These are phyloP conservation scores for Yponomeuta cagnagella DNA, from an alignment of 2,888 invertebrate species.

Conservation along the genomic window DNA sequence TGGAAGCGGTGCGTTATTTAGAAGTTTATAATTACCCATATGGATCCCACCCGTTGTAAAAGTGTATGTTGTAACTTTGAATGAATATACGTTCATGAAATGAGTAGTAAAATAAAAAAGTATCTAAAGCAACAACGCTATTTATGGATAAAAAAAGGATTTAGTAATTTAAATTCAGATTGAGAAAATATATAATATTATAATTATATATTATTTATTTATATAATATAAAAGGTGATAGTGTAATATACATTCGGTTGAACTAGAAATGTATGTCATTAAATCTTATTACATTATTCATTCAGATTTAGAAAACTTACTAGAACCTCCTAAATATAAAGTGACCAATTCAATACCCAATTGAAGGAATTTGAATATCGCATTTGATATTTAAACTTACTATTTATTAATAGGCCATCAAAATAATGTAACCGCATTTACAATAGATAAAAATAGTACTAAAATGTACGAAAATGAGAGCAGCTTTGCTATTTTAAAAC, in stretches of 20 bases:
- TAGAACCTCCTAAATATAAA: slow-evolving; percentile 32
- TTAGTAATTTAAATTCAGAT: slow-evolving; percentile 66
- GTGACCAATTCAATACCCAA: slow-evolving; percentile 57
- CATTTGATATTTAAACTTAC: slow-evolving; percentile 38
- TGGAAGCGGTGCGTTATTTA: slow-evolving; percentile 6
- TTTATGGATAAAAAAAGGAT: slow-evolving; percentile 60
- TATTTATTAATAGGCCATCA: slow-evolving; percentile 32
- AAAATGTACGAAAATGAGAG: slow-evolving; percentile 35
- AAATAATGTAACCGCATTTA: slow-evolving; percentile 57
- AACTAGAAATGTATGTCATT: slow-evolving; percentile 63
- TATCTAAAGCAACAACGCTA: slow-evolving; percentile 65
- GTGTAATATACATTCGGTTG: slow-evolving; percentile 61
- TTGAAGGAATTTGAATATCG: slow-evolving; percentile 51
- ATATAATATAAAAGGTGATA: slow-evolving; percentile 44
- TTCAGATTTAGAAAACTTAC: slow-evolving; percentile 44
- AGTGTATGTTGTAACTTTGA: slow-evolving; percentile 11
- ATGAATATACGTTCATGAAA: slow-evolving; percentile 11
- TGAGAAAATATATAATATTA: slow-evolving; percentile 33
- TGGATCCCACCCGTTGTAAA: background rate
- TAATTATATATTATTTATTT: slow-evolving; percentile 49
- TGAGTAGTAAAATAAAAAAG: slow-evolving; percentile 26
- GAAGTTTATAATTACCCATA: slow-evolving; percentile 8
- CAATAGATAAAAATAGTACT: slow-evolving; percentile 37
- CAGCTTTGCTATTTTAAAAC: slow-evolving; percentile 39
- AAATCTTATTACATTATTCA: slow-evolving; percentile 30